A percentile compares a stretch with the other conserved stretches of the same genome.
Evolutionary conservation across 2,113 vertebrate species (phyloP).

Genomic region (Atlantisia rogersi): DNA sequence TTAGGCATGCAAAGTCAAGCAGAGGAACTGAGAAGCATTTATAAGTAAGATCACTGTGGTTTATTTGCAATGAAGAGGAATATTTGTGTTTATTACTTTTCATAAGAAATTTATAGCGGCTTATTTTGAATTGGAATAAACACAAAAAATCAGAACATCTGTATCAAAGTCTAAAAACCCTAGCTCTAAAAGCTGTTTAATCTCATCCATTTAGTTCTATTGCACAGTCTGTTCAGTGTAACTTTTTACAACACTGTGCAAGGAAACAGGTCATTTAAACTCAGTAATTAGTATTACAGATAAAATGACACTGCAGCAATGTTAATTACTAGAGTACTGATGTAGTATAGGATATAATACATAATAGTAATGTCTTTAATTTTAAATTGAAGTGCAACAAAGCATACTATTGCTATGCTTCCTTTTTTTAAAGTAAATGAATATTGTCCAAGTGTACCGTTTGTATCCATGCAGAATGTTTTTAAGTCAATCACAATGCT

Average conservation of each 20-base stretch:
- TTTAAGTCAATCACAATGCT: not conserved
- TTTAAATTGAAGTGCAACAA: constrained; percentile 79
- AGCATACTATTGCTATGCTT: constrained; percentile 71
- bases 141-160: not conserved
- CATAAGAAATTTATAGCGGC: not conserved
- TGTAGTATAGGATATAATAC: constrained; percentile 67
- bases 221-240: constrained; percentile 26
- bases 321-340: constrained; percentile 74
- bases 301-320: constrained; percentile 65
- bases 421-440: constrained; percentile 75
- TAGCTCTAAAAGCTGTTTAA: not conserved
- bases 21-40: not conserved
- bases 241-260: constrained; percentile 64
- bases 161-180: not conserved
- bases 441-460: constrained; percentile 50
- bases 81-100: not conserved
- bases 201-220: constrained; percentile 5
- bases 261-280: constrained; percentile 68
- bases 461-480: not conserved
- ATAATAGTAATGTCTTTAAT: constrained; percentile 76
- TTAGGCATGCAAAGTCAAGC: not conserved
- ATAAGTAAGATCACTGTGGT: not conserved
- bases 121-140: constrained; percentile 29
- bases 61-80: not conserved
- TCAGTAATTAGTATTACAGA: constrained; percentile 70